These are phyloP conservation scores for Patella depressa DNA, from an alignment of 2,888 invertebrate genomes.

Conservation along the genomic window DNA sequence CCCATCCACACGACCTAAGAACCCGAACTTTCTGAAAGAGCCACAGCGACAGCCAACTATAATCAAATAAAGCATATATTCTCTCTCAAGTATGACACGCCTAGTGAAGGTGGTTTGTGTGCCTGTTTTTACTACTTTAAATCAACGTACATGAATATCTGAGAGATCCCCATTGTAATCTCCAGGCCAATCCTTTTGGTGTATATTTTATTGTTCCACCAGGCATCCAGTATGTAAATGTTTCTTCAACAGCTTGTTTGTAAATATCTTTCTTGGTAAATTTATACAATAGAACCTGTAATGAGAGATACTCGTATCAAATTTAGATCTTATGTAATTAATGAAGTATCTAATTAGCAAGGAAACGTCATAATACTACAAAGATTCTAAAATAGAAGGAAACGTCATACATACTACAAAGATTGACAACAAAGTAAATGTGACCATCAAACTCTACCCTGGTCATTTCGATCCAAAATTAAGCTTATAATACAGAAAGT, in stretches of 20 bases:
- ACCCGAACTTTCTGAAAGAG: too few species aligned
- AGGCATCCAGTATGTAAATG: constrained; percentile 55
- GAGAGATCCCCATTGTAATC: constrained; percentile 59
- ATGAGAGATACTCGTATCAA: neutral
- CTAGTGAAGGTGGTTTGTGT: too few species aligned
- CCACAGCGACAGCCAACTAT: too few species aligned
- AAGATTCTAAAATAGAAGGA: neutral
- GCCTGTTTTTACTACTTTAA: too few species aligned
- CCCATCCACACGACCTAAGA: too few species aligned
- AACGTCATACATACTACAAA: too few species aligned
- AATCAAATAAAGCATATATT: too few species aligned
- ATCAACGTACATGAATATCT: constrained; percentile 50
- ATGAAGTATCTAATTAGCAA: neutral
- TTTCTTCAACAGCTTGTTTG: constrained; percentile 48
- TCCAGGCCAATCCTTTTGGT: constrained; percentile 60
- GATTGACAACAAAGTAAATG: too few species aligned
- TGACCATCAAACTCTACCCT: too few species aligned
- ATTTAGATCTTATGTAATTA: neutral
- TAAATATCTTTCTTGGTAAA: constrained; percentile 51
- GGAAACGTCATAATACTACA: neutral
- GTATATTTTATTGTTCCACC: constrained; percentile 58
- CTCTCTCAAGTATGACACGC: too few species aligned
- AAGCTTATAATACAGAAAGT: too few species aligned
- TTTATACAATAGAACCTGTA: constrained; percentile 50
- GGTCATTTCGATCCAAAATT: too few species aligned